Conservation (phyloP, 2,113 vertebrate genomes). For the Apeltes quadracus region DNA sequence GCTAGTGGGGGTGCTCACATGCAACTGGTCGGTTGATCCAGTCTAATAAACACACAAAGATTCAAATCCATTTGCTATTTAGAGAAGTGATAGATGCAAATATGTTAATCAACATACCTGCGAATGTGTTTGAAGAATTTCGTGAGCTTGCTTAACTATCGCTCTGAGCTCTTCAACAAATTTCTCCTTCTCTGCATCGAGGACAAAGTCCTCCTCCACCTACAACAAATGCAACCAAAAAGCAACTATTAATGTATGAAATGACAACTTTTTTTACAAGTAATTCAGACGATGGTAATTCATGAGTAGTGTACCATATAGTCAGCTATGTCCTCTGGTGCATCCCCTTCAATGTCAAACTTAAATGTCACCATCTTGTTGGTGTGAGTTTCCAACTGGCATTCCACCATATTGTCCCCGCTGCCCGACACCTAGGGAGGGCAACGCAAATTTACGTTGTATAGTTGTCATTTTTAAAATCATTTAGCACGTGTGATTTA, state of each 20-base stretch:
- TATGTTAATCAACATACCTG: slow-evolving; percentile 54
- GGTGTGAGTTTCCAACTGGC: slow-evolving; percentile 92
- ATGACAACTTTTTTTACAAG: background rate
- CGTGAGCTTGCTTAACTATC: slow-evolving; percentile 86
- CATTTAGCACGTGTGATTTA: background rate
- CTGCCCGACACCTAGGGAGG: slow-evolving; percentile 83
- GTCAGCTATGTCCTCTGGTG: slow-evolving; percentile 90
- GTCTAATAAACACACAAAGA: slow-evolving; percentile 69
- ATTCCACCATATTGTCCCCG: slow-evolving; percentile 94
- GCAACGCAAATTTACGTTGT: slow-evolving; percentile 3
- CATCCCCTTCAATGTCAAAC: slow-evolving; percentile 92
- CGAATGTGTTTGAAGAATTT: slow-evolving; percentile 82
- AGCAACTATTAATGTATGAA: background rate
- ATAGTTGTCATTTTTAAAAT: background rate
- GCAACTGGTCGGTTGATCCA: slow-evolving; percentile 86
- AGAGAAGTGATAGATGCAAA: background rate
- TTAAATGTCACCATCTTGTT: slow-evolving; percentile 97
- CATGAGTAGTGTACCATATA: slow-evolving; percentile 84
- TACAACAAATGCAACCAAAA: slow-evolving; percentile 51
- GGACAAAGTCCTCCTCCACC: slow-evolving; percentile 92
- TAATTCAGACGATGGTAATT: background rate
- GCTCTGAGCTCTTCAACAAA: slow-evolving; percentile 87
- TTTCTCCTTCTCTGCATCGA: slow-evolving; percentile 88
- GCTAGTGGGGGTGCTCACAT: slow-evolving; percentile 83
- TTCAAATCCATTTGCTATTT: background rate